These are phyloP conservation scores for Carterocephalus palaemon DNA, from an alignment of 2,888 invertebrate genomes.

Conservation along the genomic window DNA sequence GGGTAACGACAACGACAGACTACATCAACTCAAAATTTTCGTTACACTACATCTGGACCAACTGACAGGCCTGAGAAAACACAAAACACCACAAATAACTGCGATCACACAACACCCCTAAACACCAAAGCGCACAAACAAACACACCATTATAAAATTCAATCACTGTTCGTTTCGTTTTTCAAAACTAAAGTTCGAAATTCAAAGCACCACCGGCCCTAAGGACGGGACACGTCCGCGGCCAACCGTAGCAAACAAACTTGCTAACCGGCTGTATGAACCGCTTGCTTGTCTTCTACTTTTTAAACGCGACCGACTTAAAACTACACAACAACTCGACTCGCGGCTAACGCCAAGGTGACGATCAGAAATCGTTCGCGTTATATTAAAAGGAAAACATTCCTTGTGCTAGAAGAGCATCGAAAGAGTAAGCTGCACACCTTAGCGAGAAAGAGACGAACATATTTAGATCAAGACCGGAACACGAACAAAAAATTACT, in stretches of 20 bases:
- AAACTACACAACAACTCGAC: slow-evolving; percentile 36
- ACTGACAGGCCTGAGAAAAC: slow-evolving; percentile 26
- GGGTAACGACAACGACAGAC: slow-evolving; percentile 41
- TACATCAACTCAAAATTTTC: slow-evolving; percentile 45
- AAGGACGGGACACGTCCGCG: slow-evolving; percentile 60
- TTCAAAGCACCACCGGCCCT: slow-evolving; percentile 49
- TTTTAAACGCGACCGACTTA: slow-evolving; percentile 51
- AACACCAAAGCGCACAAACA: slow-evolving; percentile 36
- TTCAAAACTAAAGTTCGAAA: slow-evolving; percentile 56
- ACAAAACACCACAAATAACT: slow-evolving; percentile 40
- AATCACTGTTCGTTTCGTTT: slow-evolving; percentile 50
- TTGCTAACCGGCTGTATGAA: slow-evolving; percentile 44
- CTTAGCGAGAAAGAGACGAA: slow-evolving; percentile 24
- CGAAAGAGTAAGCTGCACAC: background rate
- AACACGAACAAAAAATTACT: slow-evolving; percentile 32
- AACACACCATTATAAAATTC: slow-evolving; percentile 53
- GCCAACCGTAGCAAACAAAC: slow-evolving; percentile 64
- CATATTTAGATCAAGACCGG: slow-evolving; percentile 28
- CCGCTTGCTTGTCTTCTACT: slow-evolving; percentile 45
- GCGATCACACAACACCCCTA: slow-evolving; percentile 45
- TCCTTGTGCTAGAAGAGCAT: slow-evolving; percentile 39
- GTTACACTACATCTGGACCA: slow-evolving; percentile 44
- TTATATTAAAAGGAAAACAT: slow-evolving; percentile 47
- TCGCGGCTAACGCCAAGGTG: slow-evolving; percentile 30
- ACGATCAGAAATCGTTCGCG: slow-evolving; percentile 39